A percentile compares a stretch with the other conserved stretches of the same genome.
Conservation (phyloP, 2,888 invertebrate genomes). For the Agriopis leucophaearia region DNA sequence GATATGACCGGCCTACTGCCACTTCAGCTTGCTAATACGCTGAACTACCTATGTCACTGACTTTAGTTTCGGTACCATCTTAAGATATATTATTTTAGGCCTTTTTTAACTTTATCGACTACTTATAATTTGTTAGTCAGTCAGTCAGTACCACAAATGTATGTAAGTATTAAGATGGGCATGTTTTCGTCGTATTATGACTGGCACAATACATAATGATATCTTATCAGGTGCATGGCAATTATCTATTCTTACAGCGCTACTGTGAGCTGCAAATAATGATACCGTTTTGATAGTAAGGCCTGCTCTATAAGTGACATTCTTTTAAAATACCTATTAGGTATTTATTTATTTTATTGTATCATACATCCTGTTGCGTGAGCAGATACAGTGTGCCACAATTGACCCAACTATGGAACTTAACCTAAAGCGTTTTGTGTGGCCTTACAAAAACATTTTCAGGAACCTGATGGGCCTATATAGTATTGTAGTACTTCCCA, state of each 20-base stretch:
- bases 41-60: too few species aligned
- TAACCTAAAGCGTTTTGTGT: too few species aligned
- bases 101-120: neutral
- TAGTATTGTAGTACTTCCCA: too few species aligned
- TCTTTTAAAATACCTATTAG: neutral
- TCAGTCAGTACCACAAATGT: neutral
- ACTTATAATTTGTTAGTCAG: neutral
- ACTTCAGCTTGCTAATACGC: too few species aligned
- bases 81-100: neutral
- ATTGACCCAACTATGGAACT: too few species aligned
- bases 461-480: too few species aligned
- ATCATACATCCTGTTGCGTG: too few species aligned
- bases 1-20: too few species aligned
- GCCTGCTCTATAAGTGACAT: constrained; percentile 15
- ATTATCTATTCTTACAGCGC: constrained; percentile 20
- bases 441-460: too few species aligned
- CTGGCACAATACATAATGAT: constrained; percentile 34
- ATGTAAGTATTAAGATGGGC: neutral
- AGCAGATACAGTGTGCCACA: too few species aligned
- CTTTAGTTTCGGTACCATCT: too few species aligned
- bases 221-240: constrained; percentile 32
- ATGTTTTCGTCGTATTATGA: constrained; percentile 10
- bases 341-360: neutral
- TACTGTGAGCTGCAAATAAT: constrained; percentile 14
- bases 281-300: constrained; percentile 12